Percentiles rank a stretch among this genome's conserved stretches.
Conservation (phyloP, 1,140 invertebrate genomes). For the Myzus persicae region DNA sequence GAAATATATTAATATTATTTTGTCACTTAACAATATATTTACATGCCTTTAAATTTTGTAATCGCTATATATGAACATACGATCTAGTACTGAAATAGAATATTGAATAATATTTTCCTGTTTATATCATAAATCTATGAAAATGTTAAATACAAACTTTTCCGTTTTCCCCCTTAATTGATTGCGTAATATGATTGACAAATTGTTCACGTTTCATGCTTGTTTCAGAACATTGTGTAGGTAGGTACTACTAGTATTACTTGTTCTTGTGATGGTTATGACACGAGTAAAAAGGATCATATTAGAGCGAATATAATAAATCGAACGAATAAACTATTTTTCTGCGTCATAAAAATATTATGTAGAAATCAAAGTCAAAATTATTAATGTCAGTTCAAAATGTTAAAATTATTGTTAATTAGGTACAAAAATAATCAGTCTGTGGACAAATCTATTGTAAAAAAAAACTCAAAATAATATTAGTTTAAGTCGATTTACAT, state of each 20-base stretch:
- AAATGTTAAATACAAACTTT: not conserved
- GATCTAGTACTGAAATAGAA: not conserved
- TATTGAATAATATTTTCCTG: not conserved
- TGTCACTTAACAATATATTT: not conserved
- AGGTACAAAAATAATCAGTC: constrained; percentile 49
- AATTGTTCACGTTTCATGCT: not conserved
- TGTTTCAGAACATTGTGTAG: not conserved
- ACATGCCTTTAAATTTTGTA: not conserved
- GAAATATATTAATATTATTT: too few relatives aligned
- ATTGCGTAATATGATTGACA: not conserved
- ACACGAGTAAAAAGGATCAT: not conserved
- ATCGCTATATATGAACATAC: not conserved
- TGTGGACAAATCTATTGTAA: constrained; percentile 15
- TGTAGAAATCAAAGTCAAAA: constrained; percentile 1
- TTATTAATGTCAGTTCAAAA: constrained; percentile 3
- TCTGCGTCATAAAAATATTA: not conserved
- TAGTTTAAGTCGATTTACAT: constrained; percentile 13
- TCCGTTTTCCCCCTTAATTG: not conserved
- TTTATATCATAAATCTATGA: not conserved
- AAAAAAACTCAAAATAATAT: not conserved
- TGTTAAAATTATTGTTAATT: constrained; percentile 22
- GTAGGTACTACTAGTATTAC: not conserved
- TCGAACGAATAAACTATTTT: constrained; percentile 26
- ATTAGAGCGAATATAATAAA: not conserved
- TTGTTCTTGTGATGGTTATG: not conserved